Evolutionary conservation across 2,888 invertebrate genomes (phyloP).

Genomic region (Petrolisthes cinctipes): DNA sequence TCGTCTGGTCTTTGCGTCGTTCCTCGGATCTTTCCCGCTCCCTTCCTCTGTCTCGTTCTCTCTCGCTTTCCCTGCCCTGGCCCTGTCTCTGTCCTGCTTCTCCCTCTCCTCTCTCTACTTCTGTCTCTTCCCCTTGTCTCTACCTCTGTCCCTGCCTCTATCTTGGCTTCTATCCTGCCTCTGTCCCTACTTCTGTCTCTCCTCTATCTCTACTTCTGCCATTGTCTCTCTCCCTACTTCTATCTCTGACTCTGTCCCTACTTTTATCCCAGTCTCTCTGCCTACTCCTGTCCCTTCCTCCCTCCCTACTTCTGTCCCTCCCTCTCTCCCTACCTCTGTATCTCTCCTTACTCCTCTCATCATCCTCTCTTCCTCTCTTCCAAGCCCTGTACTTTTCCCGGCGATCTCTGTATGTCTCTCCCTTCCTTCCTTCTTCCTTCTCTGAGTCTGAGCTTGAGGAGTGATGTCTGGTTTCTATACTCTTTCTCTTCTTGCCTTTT

Average conservation of each 20-base stretch:
- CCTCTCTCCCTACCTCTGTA: neutral
- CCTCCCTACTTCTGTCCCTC: neutral
- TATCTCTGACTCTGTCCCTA: constrained; percentile 1
- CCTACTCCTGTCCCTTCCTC: neutral
- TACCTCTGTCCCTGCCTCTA: neutral
- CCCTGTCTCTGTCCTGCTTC: neutral
- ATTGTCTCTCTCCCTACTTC: neutral
- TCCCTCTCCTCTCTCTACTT: neutral
- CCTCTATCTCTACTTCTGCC: neutral
- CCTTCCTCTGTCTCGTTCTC: neutral
- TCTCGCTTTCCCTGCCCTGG: too few relatives aligned
- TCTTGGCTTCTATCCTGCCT: neutral
- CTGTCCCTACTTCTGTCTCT: neutral
- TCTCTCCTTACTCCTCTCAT: neutral
- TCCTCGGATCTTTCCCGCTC: neutral
- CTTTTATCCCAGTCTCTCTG: neutral
- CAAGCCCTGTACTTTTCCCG: constrained; percentile 26
- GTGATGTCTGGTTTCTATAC: neutral
- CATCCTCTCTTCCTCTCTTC: constrained; percentile 23
- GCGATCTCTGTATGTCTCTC: constrained; percentile 44
- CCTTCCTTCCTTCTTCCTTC: constrained; percentile 28
- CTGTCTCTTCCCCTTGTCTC: neutral
- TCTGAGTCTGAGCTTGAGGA: constrained; percentile 30
- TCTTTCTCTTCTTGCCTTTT: neutral
- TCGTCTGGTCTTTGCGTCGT: constrained; percentile 9